Conservation (phyloP, 2,797 vertebrate species). For the Holocentrus rufus region DNA sequence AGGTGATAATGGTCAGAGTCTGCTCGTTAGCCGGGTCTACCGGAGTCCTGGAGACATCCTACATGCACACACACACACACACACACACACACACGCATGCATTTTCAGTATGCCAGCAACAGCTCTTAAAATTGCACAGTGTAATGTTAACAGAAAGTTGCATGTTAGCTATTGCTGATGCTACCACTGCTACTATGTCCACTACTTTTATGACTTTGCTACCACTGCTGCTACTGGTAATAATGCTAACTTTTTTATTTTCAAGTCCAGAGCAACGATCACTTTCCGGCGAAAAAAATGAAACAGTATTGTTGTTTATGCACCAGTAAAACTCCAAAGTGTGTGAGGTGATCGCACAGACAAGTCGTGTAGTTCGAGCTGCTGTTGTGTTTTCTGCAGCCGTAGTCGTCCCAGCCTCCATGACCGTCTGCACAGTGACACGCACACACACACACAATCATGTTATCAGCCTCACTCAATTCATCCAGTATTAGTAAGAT, state of each 20-base stretch:
- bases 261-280: background rate
- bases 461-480: conserved; percentile 1
- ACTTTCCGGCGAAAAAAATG: background rate
- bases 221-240: too few relatives aligned
- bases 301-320: background rate
- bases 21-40: conserved; percentile 76
- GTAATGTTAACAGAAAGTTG: too few relatives aligned
- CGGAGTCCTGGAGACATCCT: conserved; percentile 85
- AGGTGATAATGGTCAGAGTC: conserved; percentile 87
- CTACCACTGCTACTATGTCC: too few relatives aligned
- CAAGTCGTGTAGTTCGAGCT: conserved; percentile 86
- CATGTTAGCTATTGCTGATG: too few relatives aligned
- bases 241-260: too few relatives aligned
- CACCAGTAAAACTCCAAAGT: conserved; percentile 94
- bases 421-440: conserved; percentile 79
- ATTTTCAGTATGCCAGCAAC: background rate
- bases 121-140: background rate
- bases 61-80: conserved; percentile 19
- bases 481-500: background rate
- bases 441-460: conserved; percentile 25
- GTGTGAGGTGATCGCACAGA: conserved; percentile 92
- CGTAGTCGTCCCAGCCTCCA: conserved; percentile 88
- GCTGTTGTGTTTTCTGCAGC: conserved; percentile 83
- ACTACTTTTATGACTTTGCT: background rate
- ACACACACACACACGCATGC: background rate